Conservation (phyloP, 2,797 vertebrate genomes). For the Pangasius sanitwongsei region DNA sequence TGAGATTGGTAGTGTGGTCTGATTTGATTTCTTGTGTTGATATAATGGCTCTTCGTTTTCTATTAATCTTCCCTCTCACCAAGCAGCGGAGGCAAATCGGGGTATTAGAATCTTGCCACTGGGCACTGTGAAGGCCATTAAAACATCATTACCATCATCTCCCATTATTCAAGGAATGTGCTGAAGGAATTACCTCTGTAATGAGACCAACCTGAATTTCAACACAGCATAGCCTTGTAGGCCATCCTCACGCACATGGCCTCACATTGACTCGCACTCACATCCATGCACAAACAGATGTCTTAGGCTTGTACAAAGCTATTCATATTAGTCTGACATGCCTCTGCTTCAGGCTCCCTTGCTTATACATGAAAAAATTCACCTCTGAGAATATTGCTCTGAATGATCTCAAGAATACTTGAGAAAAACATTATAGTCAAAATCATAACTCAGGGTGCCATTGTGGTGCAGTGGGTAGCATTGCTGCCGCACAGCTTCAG, state of each 20-base stretch:
- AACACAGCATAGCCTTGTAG: conserved; percentile 59
- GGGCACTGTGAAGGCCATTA: conserved; percentile 78
- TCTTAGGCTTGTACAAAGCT: conserved; percentile 61
- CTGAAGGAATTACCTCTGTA: conserved; percentile 77
- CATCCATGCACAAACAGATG: conserved; percentile 41
- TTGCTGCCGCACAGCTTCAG: not conserved
- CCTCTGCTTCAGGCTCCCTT: conserved; percentile 52
- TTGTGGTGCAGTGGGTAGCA: not conserved
- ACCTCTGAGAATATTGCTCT: not conserved
- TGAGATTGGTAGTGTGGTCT: conserved; percentile 67
- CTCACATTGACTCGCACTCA: conserved; percentile 30
- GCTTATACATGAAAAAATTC: conserved; percentile 30
- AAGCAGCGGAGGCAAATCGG: conserved; percentile 67
- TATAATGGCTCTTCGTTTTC: conserved; percentile 74
- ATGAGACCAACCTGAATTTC: conserved; percentile 78
- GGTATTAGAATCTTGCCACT: conserved; percentile 76
- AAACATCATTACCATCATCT: conserved; percentile 80
- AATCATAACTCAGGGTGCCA: not conserved
- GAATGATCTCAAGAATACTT: not conserved
- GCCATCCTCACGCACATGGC: conserved; percentile 49
- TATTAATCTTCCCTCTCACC: conserved; percentile 75
- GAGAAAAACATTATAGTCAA: not conserved
- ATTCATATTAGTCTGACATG: conserved; percentile 58
- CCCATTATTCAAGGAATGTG: conserved; percentile 73
- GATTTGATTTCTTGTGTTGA: conserved; percentile 76